Evolutionary conservation across 2,797 vertebrate genomes (phyloP).

Genomic region (Artibeus jamaicensis): DNA sequence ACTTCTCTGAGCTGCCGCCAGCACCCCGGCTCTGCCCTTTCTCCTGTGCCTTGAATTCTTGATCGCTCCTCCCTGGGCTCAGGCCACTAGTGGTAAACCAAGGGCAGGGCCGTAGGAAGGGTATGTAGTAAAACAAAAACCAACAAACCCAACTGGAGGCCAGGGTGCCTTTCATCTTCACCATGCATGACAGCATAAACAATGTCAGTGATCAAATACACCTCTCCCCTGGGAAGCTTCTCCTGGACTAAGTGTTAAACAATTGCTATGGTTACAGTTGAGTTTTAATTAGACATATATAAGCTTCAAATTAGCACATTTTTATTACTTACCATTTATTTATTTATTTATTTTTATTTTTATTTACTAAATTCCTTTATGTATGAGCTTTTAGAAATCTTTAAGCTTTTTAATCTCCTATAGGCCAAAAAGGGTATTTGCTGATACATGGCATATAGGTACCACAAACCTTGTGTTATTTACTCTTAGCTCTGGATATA

Average conservation of each 20-base stretch:
- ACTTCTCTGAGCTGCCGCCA: neutral
- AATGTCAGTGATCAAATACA: neutral
- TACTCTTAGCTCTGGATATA: neutral
- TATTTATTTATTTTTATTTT: neutral
- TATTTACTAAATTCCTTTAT: neutral
- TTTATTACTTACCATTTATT: neutral
- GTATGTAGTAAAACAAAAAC: neutral
- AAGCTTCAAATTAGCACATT: neutral
- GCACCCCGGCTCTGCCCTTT: neutral
- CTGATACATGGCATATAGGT: neutral
- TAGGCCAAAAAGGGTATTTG: neutral
- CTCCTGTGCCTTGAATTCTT: neutral
- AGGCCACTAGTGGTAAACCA: neutral
- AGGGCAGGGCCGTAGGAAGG: neutral
- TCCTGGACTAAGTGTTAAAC: neutral
- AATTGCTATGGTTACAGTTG: neutral
- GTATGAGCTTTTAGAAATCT: neutral
- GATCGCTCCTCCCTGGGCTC: neutral
- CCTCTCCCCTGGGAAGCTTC: neutral
- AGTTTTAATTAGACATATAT: neutral
- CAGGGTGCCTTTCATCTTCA: neutral
- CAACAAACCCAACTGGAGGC: neutral
- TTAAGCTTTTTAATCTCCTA: neutral
- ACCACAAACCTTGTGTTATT: neutral
- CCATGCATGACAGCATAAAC: neutral